Evolutionary conservation across 2,113 vertebrate species (phyloP).

Genomic region (Piprites chloris): DNA sequence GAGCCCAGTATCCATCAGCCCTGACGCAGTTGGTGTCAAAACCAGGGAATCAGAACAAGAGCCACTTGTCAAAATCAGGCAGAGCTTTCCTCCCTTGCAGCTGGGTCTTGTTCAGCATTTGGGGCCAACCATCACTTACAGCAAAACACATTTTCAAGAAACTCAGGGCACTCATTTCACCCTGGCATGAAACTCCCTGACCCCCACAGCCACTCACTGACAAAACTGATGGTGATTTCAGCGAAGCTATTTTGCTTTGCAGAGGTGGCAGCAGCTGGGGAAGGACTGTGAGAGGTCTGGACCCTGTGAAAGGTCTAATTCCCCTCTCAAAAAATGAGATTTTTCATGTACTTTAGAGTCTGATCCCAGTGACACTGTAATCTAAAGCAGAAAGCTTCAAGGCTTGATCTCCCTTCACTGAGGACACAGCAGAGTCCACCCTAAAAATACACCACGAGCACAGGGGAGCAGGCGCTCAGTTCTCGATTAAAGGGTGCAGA

Average conservation of each 20-base stretch:
- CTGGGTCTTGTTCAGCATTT: not conserved
- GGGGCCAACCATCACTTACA: not conserved
- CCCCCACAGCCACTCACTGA: not conserved
- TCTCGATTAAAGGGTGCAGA: not conserved
- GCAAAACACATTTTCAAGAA: not conserved
- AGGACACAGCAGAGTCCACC: not conserved
- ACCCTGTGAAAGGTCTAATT: rapidly evolving
- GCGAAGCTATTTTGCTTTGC: rapidly evolving
- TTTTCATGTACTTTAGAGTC: not conserved
- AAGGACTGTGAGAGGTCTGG: rapidly evolving
- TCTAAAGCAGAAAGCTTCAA: not conserved
- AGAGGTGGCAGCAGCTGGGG: not conserved
- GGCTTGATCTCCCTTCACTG: not conserved
- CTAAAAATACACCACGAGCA: rapidly evolving
- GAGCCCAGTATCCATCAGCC: not conserved
- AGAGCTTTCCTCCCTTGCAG: not conserved
- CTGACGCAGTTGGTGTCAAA: not conserved
- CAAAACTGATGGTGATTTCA: not conserved
- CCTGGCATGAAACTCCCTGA: not conserved
- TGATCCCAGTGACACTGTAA: not conserved
- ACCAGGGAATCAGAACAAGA: not conserved
- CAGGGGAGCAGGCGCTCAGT: rapidly evolving
- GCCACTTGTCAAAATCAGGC: not conserved
- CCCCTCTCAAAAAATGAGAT: not conserved
- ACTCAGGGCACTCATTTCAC: not conserved